Percentiles rank a stretch among this genome's conserved stretches.
phyloP scores from a whole-genome alignment of 2,113 vertebrate genomes.

The Cochlearius cochlearius region DNA sequence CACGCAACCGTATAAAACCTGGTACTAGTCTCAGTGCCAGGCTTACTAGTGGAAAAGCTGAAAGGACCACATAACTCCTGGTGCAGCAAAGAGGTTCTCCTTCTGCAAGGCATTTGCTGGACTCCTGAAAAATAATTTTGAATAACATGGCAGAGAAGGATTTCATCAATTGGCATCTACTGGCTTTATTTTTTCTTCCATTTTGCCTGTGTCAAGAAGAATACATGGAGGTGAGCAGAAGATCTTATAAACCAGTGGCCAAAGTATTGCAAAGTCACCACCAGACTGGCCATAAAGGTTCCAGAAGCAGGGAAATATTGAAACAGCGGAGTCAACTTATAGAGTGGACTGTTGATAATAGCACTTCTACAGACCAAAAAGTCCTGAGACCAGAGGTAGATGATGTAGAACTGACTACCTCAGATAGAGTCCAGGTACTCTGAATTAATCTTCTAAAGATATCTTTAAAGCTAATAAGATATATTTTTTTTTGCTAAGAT shows the following conservation, averaged over 20 bases:
- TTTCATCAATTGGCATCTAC: conserved; percentile 74
- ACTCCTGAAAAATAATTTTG: conserved; percentile 46
- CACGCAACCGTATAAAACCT: conserved; percentile 74
- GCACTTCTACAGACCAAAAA: conserved; percentile 78
- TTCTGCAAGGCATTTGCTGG: conserved; percentile 42
- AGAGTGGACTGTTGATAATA: conserved; percentile 78
- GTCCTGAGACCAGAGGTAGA: conserved; percentile 82
- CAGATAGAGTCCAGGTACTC: conserved; percentile 85
- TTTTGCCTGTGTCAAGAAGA: conserved; percentile 85
- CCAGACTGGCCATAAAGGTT: conserved; percentile 76
- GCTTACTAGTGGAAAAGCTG: conserved; percentile 56
- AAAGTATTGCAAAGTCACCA: conserved; percentile 83
- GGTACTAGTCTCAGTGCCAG: conserved; percentile 60
- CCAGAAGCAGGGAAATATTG: conserved; percentile 80
- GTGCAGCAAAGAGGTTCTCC: conserved; percentile 37
- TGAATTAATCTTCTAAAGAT: conserved; percentile 78
- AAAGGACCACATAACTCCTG: conserved; percentile 50
- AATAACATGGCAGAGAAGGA: conserved; percentile 73
- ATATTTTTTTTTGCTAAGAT: not conserved
- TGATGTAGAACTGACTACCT: conserved; percentile 81
- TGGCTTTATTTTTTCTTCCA: conserved; percentile 79
- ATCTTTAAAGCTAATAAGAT: conserved; percentile 58
- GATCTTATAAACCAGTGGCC: conserved; percentile 80
- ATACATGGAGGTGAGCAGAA: conserved; percentile 86
- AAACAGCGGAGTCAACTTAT: conserved; percentile 76